Conservation (phyloP, 2,888 invertebrate genomes). For the Pristionchus arcanus region DNA sequence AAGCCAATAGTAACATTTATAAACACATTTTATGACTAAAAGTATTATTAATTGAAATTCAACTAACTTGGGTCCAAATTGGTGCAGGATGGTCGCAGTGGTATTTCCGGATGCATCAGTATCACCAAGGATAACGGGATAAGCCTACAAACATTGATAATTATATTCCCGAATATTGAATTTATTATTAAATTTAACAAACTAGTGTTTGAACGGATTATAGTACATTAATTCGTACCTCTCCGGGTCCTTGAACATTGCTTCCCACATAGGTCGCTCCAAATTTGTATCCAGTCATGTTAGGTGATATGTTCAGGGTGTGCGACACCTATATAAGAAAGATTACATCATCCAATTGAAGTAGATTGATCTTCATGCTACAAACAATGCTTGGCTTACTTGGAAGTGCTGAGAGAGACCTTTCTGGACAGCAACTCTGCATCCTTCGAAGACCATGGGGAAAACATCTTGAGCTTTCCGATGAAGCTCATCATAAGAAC, state of each 20-base stretch:
- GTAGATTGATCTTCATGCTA: neutral
- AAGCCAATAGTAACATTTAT: neutral
- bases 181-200: no score
- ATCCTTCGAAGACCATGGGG: slow-evolving; percentile 96
- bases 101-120: slow-evolving; percentile 96
- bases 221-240: neutral
- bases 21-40: neutral
- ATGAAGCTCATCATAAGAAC: slow-evolving; percentile 70
- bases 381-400: slow-evolving; percentile 85
- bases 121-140: slow-evolving; percentile 95
- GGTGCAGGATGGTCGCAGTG: slow-evolving; percentile 96
- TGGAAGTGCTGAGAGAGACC: slow-evolving; percentile 95
- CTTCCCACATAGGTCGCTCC: slow-evolving; percentile 98
- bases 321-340: slow-evolving; percentile 90
- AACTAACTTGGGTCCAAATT: slow-evolving; percentile 81
- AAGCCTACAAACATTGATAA: slow-evolving; percentile 83
- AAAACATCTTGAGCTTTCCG: slow-evolving; percentile 87
- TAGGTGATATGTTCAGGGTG: slow-evolving; percentile 88
- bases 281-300: slow-evolving; percentile 91
- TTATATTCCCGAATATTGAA: neutral
- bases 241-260: slow-evolving; percentile 1
- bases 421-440: slow-evolving; percentile 94
- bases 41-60: neutral
- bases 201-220: neutral
- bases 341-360: neutral